Percentiles rank a stretch among this genome's conserved stretches.
Conservation (phyloP, 2,113 vertebrate genomes). For the Patagioenas fasciata region DNA sequence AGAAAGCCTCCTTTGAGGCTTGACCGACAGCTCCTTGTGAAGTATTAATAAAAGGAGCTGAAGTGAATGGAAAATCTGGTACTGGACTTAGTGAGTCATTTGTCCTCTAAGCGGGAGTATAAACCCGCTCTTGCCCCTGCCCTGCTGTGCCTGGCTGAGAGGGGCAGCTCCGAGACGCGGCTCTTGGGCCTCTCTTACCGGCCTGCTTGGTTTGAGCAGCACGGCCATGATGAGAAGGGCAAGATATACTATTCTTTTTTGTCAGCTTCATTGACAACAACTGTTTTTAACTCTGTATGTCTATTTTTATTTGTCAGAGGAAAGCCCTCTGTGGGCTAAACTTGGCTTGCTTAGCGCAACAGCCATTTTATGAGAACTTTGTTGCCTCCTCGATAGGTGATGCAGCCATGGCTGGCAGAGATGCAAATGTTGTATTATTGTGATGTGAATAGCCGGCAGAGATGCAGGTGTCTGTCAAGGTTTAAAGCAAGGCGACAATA, state of each 20-base stretch:
- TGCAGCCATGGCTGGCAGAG: not conserved
- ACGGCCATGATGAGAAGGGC: not conserved
- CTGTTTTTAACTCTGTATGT: not conserved
- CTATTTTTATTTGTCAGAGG: not conserved
- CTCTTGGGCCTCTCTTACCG: no score
- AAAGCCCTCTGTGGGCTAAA: not conserved
- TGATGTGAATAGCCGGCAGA: not conserved
- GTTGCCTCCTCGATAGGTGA: not conserved
- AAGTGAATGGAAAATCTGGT: not conserved
- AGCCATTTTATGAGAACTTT: not conserved
- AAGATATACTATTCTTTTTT: not conserved
- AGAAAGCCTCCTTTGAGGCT: not conserved
- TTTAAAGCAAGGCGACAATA: no score
- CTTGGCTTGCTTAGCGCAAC: not conserved
- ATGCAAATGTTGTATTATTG: not conserved
- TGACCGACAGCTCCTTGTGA: not conserved
- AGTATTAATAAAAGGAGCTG: not conserved
- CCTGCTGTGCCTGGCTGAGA: no score
- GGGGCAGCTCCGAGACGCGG: no score
- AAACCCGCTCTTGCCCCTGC: not conserved
- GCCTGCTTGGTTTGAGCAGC: not conserved
- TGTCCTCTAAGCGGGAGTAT: not conserved
- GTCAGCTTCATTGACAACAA: not conserved
- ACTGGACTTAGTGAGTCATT: not conserved
- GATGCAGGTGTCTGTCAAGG: not conserved